These are phyloP conservation scores for Sycophila texana DNA, from an alignment of 2,888 invertebrate genomes.

Conservation along the genomic window DNA sequence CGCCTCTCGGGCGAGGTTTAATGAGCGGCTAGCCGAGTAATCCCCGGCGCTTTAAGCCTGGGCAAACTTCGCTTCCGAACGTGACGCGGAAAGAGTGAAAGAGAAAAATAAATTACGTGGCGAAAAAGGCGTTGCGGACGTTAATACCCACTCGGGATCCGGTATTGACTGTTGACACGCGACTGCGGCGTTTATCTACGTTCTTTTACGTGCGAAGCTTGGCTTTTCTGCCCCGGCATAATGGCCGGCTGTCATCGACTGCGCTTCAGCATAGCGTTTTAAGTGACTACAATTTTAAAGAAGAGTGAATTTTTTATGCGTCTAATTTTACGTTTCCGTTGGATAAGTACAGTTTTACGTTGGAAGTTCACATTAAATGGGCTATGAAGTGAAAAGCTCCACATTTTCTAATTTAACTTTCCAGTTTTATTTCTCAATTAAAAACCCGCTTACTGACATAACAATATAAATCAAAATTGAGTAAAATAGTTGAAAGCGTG, in stretches of 20 bases:
- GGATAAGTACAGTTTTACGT: not conserved
- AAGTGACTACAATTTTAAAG: not conserved
- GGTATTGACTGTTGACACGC: conserved; percentile 37
- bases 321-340: not conserved
- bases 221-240: no score
- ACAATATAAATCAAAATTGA: no score
- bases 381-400: no score
- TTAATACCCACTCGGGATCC: not conserved
- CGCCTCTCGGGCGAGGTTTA: not conserved
- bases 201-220: no score
- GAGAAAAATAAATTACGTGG: not conserved
- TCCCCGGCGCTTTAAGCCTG: conserved; percentile 4
- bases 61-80: conserved; percentile 27
- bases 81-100: conserved; percentile 16
- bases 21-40: not conserved
- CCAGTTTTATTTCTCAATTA: no score
- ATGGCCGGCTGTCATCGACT: not conserved
- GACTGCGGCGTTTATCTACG: not conserved
- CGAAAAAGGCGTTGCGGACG: conserved; percentile 5
- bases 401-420: no score
- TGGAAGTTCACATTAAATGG: no score
- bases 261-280: not conserved
- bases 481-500: no score
- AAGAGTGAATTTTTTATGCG: not conserved
- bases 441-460: no score